Evolutionary conservation across 2,113 vertebrate genomes (phyloP).

Genomic region (Cynoglossus semilaevis): DNA sequence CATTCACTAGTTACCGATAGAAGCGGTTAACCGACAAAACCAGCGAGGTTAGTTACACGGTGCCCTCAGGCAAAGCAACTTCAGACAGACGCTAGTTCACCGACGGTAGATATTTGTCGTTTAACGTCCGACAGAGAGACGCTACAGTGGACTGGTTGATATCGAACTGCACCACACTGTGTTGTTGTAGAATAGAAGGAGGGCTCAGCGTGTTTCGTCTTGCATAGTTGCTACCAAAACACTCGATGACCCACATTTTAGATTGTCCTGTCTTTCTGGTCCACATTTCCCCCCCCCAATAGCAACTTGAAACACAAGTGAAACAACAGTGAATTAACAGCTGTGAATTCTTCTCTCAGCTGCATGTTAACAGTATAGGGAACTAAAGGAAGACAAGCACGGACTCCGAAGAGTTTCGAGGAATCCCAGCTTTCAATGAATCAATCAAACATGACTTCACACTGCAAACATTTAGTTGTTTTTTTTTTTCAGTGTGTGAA

Average conservation of each 20-base stretch:
- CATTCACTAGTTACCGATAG: slow-evolving; percentile 23
- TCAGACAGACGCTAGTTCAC: neutral
- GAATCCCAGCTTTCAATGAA: slow-evolving; percentile 22
- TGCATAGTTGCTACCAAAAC: slow-evolving; percentile 39
- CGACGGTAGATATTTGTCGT: slow-evolving; percentile 1
- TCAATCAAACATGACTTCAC: neutral
- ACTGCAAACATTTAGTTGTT: too few species aligned
- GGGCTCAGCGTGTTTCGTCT: slow-evolving; percentile 43
- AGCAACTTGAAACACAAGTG: neutral
- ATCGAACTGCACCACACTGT: neutral
- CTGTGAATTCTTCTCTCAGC: slow-evolving; percentile 36
- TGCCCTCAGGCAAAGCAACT: neutral
- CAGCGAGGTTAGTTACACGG: neutral
- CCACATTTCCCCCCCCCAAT: neutral
- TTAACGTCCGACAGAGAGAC: neutral
- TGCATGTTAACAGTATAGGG: too few species aligned
- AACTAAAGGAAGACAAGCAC: neutral
- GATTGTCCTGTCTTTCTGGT: slow-evolving; percentile 17
- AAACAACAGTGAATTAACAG: slow-evolving; percentile 5
- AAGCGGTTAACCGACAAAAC: slow-evolving; percentile 8
- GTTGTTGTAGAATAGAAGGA: slow-evolving; percentile 3
- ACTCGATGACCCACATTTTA: slow-evolving; percentile 55
- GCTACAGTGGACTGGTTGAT: slow-evolving; percentile 14
- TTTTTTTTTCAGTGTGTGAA: too few species aligned
- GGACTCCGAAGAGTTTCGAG: slow-evolving; percentile 2